Evolutionary conservation across 1,140 invertebrate genomes (phyloP).

Genomic region (Venustaconcha ellipsiformis): DNA sequence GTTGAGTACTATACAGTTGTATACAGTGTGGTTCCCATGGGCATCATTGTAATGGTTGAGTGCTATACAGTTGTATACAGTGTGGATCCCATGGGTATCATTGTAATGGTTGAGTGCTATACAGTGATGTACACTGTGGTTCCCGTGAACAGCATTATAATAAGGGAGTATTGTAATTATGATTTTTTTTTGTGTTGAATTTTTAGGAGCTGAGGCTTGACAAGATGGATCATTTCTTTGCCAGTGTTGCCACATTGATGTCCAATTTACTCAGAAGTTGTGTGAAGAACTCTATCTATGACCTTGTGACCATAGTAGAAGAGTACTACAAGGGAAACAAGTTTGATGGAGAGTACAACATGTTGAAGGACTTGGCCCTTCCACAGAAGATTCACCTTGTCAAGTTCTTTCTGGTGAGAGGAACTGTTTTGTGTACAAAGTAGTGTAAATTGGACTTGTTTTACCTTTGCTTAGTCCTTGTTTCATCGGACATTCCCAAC

Average conservation of each 20-base stretch:
- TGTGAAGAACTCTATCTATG: constrained; percentile 80
- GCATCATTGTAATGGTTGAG: too few species aligned
- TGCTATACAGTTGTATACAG: too few species aligned
- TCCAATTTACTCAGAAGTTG: constrained; percentile 81
- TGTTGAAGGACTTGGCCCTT: constrained; percentile 57
- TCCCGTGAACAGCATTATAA: too few species aligned
- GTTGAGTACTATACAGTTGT: too few species aligned
- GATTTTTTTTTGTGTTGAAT: not conserved
- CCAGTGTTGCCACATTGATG: constrained; percentile 80
- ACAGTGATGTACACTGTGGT: too few species aligned
- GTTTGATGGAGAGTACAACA: constrained; percentile 58
- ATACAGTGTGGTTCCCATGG: too few species aligned
- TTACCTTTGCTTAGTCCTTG: too few species aligned
- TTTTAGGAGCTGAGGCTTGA: constrained; percentile 52
- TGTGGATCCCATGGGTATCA: too few species aligned
- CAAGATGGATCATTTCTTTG: constrained; percentile 76
- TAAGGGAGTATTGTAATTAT: too few species aligned
- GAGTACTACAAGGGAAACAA: constrained; percentile 72
- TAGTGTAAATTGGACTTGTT: too few species aligned
- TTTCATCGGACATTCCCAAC: too few species aligned
- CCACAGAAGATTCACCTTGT: constrained; percentile 52
- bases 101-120: too few species aligned
- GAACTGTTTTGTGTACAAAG: not conserved
- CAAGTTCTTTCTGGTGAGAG: constrained; percentile 62
- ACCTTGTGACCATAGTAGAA: constrained; percentile 78